Conservation (phyloP, 2,113 vertebrate genomes). For the Entosphenus tridentatus region DNA sequence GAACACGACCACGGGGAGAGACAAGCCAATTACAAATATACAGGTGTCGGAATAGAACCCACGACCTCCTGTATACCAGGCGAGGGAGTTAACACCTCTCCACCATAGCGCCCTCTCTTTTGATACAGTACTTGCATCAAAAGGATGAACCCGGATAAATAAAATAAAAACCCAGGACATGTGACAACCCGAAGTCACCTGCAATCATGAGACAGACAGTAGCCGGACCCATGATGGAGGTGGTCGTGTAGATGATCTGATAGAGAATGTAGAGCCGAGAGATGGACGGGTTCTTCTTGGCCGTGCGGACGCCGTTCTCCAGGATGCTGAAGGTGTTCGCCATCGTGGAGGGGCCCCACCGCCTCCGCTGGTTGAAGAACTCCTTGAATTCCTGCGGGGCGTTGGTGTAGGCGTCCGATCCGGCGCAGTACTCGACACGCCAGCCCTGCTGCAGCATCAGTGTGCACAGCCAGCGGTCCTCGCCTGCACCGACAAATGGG, state of each 20-base stretch:
- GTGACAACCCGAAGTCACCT: constrained; percentile 16
- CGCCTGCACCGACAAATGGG: constrained; percentile 18
- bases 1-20: background rate
- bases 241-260: constrained; percentile 33
- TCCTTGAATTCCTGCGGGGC: constrained; percentile 42
- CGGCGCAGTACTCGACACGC: constrained; percentile 42
- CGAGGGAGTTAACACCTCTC: background rate
- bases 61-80: no score
- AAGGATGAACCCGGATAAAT: background rate
- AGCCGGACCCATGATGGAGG: constrained; percentile 41
- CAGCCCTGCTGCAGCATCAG: constrained; percentile 38
- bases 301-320: constrained; percentile 26
- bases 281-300: constrained; percentile 32
- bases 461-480: constrained; percentile 44
- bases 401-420: constrained; percentile 41
- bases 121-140: background rate
- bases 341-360: constrained; percentile 42
- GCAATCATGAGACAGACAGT: constrained; percentile 41
- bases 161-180: background rate
- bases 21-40: background rate
- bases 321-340: constrained; percentile 39
- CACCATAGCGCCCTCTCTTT: background rate
- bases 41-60: no score
- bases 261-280: constrained; percentile 34
- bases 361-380: constrained; percentile 41